These are phyloP conservation scores for Nanger granti DNA, from an alignment of 2,113 vertebrate genomes.

Conservation along the genomic window DNA sequence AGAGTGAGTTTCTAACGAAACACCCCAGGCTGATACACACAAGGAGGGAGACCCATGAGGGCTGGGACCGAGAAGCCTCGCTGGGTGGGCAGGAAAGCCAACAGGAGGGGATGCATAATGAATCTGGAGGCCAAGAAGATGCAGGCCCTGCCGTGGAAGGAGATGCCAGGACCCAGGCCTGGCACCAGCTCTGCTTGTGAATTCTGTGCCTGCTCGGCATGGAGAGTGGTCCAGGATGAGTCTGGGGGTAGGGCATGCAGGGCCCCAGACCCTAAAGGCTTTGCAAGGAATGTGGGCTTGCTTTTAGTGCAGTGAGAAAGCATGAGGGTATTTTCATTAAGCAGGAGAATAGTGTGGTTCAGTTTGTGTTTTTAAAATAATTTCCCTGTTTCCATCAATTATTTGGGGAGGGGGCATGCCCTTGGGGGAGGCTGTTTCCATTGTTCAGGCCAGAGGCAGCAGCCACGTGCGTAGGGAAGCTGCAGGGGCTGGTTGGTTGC, in stretches of 20 bases:
- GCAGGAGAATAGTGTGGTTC: not conserved
- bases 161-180: not conserved
- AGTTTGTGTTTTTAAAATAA: not conserved
- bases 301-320: not conserved
- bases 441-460: not conserved
- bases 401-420: not conserved
- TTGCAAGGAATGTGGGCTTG: not conserved
- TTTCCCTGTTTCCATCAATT: not conserved
- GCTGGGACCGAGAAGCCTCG: rapidly evolving
- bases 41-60: not conserved
- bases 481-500: not conserved
- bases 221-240: not conserved
- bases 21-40: rapidly evolving
- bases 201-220: not conserved
- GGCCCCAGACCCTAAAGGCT: not conserved
- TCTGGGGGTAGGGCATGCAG: not conserved
- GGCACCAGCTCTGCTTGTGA: not conserved
- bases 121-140: not conserved
- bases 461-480: not conserved
- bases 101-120: too few relatives aligned
- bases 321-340: not conserved
- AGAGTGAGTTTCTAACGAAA: too few relatives aligned
- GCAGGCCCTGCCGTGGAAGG: not conserved
- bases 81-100: not conserved
- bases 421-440: not conserved